phyloP scores from a whole-genome alignment of 2,888 invertebrate genomes.

The Cryptocephalus primarius region DNA sequence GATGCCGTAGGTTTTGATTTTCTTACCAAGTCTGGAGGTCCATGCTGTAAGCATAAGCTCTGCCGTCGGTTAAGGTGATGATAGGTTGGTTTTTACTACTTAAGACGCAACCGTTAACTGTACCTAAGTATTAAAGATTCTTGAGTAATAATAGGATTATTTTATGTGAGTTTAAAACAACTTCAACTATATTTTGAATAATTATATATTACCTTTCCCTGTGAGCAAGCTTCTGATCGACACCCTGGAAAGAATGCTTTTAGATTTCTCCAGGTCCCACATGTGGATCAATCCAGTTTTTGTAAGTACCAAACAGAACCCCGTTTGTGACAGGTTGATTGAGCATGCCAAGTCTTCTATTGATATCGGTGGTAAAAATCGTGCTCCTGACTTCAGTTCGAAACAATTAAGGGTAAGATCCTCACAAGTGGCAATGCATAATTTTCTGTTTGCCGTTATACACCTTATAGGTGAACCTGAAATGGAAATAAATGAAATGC shows the following conservation, averaged over 20 bases:
- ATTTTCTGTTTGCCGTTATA: slow-evolving; percentile 47
- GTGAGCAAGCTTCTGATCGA: slow-evolving; percentile 50
- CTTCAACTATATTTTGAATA: background rate
- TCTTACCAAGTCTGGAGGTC: slow-evolving; percentile 64
- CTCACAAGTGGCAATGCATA: slow-evolving; percentile 53
- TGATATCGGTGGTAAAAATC: slow-evolving; percentile 43
- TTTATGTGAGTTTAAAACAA: no score
- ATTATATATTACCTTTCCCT: slow-evolving; percentile 37
- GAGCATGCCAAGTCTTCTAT: slow-evolving; percentile 49
- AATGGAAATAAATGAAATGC: slow-evolving; percentile 2
- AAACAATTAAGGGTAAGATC: slow-evolving; percentile 58
- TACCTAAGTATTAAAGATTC: slow-evolving; percentile 28
- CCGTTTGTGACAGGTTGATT: slow-evolving; percentile 39
- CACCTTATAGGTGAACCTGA: slow-evolving; percentile 50
- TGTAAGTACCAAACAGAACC: slow-evolving; percentile 45
- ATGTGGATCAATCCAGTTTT: slow-evolving; percentile 42
- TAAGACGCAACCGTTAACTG: slow-evolving; percentile 48
- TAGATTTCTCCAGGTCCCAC: slow-evolving; percentile 49
- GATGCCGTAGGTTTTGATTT: background rate
- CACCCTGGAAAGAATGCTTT: slow-evolving; percentile 44
- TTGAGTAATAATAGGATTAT: no score
- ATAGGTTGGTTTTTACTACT: slow-evolving; percentile 61
- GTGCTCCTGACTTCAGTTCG: slow-evolving; percentile 39
- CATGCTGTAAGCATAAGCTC: slow-evolving; percentile 72
- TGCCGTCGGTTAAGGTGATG: slow-evolving; percentile 73